Base-by-base conservation (phyloP, 2,113 vertebrate genomes). In the Nothobranchius furzeri region DNA sequence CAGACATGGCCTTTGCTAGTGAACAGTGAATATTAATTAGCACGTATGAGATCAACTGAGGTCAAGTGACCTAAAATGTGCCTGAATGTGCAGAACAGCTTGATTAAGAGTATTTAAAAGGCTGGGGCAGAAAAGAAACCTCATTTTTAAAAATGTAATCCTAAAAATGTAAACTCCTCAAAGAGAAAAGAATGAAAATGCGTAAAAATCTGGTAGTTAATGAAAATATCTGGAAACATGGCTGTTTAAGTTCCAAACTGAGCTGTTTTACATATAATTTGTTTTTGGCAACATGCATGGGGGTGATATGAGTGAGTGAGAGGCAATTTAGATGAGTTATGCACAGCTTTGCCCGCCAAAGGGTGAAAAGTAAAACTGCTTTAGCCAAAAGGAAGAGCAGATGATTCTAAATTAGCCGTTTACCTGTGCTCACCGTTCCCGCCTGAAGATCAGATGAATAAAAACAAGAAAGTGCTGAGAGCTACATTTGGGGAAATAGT, bases 391-490 rank as follows among this genome's bases (percentile, higher is more conserved):
- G 72, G 12, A 52, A 60, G 30, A 62, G 47, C 46, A 68, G 67
- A 81, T 58, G 50, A 68, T 72, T 62, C 82, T 73, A 79, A 82
- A 83, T 82, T 67, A 61, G 12, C 68, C 57, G 68, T 80, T 76
- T 71, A 24, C 65, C 17, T 73, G 57, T 35, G 53, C 46, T 68
- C 76, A 80, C 60, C 48, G 79, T 54, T 78, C 46, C 53, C 62
- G 73, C 71, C 45, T 35, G 61, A 66, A 69, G 68, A 71, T 64
- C 57, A 77, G 79, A 77, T 74, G 68, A 55, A 71, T 67, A 76
- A 56, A 73, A 76, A 74, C 36, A 77, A 36, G 7, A 69, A 77
- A 79, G 51, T 86, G 81, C 79, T 83, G 81, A 85, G 63, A 65
- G 69, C 49, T 45, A 59, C 46, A 61, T 80, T 79, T 78, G 49